Conservation (phyloP, 2,888 invertebrate genomes). For the Litoditis marina region DNA sequence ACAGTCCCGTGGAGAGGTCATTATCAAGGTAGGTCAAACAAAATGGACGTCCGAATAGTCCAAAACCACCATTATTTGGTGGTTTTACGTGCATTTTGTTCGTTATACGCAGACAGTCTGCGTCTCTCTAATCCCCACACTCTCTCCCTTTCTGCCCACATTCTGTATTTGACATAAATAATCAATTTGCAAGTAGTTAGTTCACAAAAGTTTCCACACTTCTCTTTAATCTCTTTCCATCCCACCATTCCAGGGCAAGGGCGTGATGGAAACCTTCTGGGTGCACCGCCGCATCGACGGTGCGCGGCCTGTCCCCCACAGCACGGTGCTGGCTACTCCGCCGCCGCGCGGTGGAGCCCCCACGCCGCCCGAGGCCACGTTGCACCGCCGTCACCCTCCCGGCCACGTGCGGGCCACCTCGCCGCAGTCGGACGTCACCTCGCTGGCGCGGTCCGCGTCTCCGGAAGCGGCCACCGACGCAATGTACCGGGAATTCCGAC, state of each 20-base stretch:
- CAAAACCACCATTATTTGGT: neutral
- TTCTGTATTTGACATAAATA: too few species aligned
- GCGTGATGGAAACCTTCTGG: slow-evolving; percentile 35
- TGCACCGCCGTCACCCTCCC: neutral
- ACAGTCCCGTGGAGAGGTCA: slow-evolving; percentile 53
- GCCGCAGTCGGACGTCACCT: neutral
- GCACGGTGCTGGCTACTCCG: neutral
- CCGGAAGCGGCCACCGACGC: neutral
- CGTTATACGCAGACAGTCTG: too few species aligned
- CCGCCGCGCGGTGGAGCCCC: too few species aligned
- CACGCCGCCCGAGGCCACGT: neutral
- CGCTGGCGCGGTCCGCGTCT: neutral
- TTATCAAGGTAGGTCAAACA: slow-evolving; percentile 50
- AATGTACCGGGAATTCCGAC: neutral
- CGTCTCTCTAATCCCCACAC: too few species aligned
- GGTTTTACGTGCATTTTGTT: too few species aligned
- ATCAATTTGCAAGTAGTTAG: too few species aligned
- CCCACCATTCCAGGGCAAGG: slow-evolving; percentile 24
- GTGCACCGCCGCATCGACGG: slow-evolving; percentile 9
- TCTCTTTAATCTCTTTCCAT: neutral
- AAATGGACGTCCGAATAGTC: neutral
- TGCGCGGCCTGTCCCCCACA: neutral
- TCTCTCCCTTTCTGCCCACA: too few species aligned
- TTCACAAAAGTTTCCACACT: too few species aligned
- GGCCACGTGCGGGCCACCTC: neutral